Base-by-base conservation (phyloP, 2,888 invertebrate species). In the Lasius platythorax region DNA sequence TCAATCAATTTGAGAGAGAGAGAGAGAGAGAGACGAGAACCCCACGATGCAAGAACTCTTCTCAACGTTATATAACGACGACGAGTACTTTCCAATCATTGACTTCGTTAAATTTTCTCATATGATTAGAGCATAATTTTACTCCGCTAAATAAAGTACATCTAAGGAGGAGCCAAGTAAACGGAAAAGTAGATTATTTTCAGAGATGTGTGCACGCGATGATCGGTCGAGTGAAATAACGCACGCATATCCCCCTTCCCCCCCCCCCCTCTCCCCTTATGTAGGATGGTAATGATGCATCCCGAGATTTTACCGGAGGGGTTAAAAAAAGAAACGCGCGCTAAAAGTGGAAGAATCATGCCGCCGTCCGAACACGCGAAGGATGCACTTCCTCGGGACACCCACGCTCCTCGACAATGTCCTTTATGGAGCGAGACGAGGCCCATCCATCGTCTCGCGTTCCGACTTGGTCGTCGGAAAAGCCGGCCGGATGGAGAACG, bases 361-460 rank as follows among this genome's bases (percentile, higher is more conserved):
- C 15, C 50, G 30, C 43, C 30, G 43, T 11, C 0, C 5, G 30
- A 23, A 37, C 66, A 50, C 37, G 64, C 40, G 78, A 78, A 70
- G 78, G 56, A 70, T 43, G 70, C 43, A 15, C 30, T 70, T 78
- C 11, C 70, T 30, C 30, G 30, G 6, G 40, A 58, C 78, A 12
- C 70, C 78, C 56, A 70, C 70, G 70, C 68, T 5, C 30, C 23
- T 58, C n/a, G 72, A 72, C 78, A 70, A 46, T 61, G 46, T 81
- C 73, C 73, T 73, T 73, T 46, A 63, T 63, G 73, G 73, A 61
- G 46, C 37, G 61, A 72, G 61, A 63, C 33, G 70, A 72, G 79
- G 15, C 40, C 37, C 46, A 61, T 72, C 72, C 64, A 66, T 63
- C 76, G 78, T 67, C 53, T 46, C 43, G 73, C 43, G 66, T 37